phyloP scores from a whole-genome alignment of 2,888 invertebrate species.

The Drosophila multiciliata region DNA sequence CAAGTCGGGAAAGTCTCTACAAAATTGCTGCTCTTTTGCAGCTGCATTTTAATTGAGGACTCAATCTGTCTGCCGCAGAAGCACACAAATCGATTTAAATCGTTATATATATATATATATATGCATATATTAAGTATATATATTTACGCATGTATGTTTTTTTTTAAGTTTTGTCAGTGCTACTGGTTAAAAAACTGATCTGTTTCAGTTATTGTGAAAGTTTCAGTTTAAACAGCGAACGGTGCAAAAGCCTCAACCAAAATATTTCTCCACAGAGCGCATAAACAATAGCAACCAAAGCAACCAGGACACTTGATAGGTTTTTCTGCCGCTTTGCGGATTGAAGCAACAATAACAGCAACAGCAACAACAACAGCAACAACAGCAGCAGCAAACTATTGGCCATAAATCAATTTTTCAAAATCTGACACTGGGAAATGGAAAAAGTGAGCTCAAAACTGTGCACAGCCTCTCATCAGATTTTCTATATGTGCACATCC shows the following conservation, averaged over 20 bases:
- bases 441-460: conserved; percentile 81
- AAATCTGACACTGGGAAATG: conserved; percentile 78
- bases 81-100: conserved; percentile 21
- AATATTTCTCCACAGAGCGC: conserved; percentile 47
- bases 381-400: conserved; percentile 56
- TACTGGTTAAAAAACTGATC: conserved; percentile 64
- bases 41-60: conserved; percentile 72
- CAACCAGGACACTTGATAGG: conserved; percentile 68
- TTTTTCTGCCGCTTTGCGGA: conserved; percentile 64
- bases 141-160: conserved; percentile 11
- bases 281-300: conserved; percentile 47
- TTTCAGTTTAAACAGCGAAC: conserved; percentile 49
- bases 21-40: not conserved
- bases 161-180: conserved; percentile 12
- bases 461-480: conserved; percentile 8
- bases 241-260: conserved; percentile 56
- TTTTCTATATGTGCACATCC: conserved; percentile 1
- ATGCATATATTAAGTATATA: conserved; percentile 1
- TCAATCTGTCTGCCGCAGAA: conserved; percentile 56
- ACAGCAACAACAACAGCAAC: conserved; percentile 3
- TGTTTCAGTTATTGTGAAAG: conserved; percentile 65
- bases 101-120: not conserved
- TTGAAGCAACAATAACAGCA: conserved; percentile 15
- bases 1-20: not conserved
- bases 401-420: conserved; percentile 78